phyloP scores from a whole-genome alignment of 2,113 vertebrate genomes.

The Otocyon megalotis region DNA sequence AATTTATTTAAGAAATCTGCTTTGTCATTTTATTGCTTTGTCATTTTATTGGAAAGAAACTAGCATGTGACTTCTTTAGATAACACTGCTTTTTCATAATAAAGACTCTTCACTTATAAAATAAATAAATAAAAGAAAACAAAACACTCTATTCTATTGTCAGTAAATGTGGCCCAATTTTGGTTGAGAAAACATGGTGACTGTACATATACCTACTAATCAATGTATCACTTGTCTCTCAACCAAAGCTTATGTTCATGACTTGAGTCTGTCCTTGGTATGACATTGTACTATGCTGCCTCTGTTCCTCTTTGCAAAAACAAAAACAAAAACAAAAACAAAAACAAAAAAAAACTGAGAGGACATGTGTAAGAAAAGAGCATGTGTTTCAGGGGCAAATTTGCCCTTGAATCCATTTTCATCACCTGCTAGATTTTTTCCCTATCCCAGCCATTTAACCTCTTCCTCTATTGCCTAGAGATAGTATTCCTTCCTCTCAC shows the following conservation, averaged over 20 bases:
- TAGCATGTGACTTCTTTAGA: neutral
- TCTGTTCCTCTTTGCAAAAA: neutral
- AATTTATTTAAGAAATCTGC: constrained; percentile 70
- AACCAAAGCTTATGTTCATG: neutral
- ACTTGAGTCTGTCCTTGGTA: neutral
- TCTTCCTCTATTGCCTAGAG: neutral
- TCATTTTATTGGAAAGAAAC: constrained; percentile 55
- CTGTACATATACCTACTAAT: neutral
- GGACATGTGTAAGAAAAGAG: neutral
- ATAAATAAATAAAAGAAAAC: neutral
- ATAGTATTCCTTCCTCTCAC: neutral
- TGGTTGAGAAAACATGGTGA: neutral
- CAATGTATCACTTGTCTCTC: neutral
- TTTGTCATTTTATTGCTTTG: constrained; percentile 52
- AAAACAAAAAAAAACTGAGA: neutral
- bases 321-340: neutral
- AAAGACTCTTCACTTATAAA: constrained; percentile 10
- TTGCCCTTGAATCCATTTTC: neutral
- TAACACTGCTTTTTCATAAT: constrained; percentile 45
- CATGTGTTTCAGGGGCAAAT: accelerated
- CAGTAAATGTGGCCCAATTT: neutral
- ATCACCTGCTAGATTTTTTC: neutral
- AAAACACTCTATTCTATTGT: neutral
- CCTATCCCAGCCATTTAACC: neutral
- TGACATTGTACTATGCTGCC: neutral